These are phyloP conservation scores for Solea senegalensis DNA, from an alignment of 2,113 vertebrate genomes.

Conservation along the genomic window DNA sequence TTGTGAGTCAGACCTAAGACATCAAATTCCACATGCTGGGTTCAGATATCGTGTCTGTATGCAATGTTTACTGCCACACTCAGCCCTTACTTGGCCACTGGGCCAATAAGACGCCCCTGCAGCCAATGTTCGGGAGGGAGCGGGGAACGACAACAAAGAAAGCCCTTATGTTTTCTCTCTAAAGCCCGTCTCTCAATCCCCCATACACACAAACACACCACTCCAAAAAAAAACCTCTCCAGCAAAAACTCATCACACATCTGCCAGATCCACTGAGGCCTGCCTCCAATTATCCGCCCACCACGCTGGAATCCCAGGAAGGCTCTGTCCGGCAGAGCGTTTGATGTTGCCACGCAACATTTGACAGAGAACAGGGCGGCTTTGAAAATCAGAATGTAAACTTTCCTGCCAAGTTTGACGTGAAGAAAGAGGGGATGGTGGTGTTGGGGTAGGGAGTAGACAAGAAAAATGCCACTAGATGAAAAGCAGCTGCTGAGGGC, in stretches of 20 bases:
- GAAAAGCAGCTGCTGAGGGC: slow-evolving; percentile 77
- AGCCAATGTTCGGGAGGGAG: slow-evolving; percentile 64
- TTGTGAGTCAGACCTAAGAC: slow-evolving; percentile 75
- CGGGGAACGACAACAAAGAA: slow-evolving; percentile 72
- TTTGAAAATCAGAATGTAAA: slow-evolving; percentile 79
- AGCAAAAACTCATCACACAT: slow-evolving; percentile 79
- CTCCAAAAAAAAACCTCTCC: slow-evolving; percentile 41
- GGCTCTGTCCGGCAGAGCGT: slow-evolving; percentile 76
- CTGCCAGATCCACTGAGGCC: slow-evolving; percentile 77
- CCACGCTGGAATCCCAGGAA: slow-evolving; percentile 78
- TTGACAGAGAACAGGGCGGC: slow-evolving; percentile 81
- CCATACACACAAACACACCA: slow-evolving; percentile 42
- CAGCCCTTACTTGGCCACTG: slow-evolving; percentile 61
- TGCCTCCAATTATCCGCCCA: slow-evolving; percentile 81
- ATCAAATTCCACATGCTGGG: slow-evolving; percentile 80
- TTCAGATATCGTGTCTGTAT: slow-evolving; percentile 78
- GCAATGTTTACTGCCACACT: slow-evolving; percentile 76
- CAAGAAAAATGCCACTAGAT: slow-evolving; percentile 76
- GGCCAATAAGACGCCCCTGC: slow-evolving; percentile 68
- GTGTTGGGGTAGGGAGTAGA: slow-evolving; percentile 32
- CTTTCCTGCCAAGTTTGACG: slow-evolving; percentile 79
- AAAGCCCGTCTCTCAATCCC: slow-evolving; percentile 43
- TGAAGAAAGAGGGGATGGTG: slow-evolving; percentile 66
- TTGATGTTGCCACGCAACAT: slow-evolving; percentile 82
- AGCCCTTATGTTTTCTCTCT: slow-evolving; percentile 75